Base-by-base conservation (phyloP, 2,888 invertebrate genomes). In the Patella ulyssiponensis region DNA sequence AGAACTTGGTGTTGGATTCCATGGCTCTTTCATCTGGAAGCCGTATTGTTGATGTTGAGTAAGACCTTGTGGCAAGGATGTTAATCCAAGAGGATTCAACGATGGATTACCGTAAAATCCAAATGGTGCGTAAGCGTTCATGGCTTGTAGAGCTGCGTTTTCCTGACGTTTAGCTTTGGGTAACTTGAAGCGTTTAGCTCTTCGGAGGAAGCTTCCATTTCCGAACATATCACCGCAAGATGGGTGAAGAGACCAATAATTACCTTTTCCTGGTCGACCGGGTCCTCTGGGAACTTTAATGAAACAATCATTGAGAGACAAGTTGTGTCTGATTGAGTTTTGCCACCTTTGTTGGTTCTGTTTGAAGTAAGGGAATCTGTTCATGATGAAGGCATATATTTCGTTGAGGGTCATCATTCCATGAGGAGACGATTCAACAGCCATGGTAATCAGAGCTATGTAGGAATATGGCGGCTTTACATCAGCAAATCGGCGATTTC, bases 391-490 rank as follows among this genome's bases (percentile, higher is more conserved):
- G 11, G 81, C 81, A 93, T 97, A 97, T 90, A 97, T 97, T 91
- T 96, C 96, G 74, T 95, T 95, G 80, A 96, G 93, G 15, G 96
- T 95, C 90, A 98, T 94, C 98, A 98, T 98, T 92, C 98, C 98
- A 92, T 98, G 98, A 73, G 96, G 95, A n/a, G 97, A 97, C 91
- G 96, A 97, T 96, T 98, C 98, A 89, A 99, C 98, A 80, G 99
- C 99, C 99, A 99, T 99, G 82, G 99, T 98, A 73, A 99, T 99
- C 84, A 99, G 93, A 74, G 98, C 98, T 91, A 99, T 99, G 93
- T 99, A 99, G 71, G 98, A 98, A 92, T 98, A 99, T 69, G 99
- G 99, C 81, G 99, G 99, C 93, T 99, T 99, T 92, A 98, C 98
- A 92, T 98, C 98, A 90, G 90, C 90, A 77, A 90, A 91, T 11